Conservation (phyloP, 2,888 invertebrate genomes). For the Aleiodes leptofemur region DNA sequence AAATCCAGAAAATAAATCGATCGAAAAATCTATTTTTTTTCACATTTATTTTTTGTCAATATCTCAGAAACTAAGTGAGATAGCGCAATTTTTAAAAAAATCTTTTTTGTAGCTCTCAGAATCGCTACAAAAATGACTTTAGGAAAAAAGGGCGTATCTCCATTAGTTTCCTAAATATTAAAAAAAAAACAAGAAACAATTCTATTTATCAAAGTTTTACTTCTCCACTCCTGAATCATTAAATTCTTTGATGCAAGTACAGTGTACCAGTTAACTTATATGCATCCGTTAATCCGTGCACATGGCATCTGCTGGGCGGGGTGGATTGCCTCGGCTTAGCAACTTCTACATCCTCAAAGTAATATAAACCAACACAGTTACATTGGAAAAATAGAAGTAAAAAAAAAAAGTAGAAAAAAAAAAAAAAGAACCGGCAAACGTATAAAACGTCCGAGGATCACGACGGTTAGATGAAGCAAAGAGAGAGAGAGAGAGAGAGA, state of each 20-base stretch:
- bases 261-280: neutral
- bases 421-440: neutral
- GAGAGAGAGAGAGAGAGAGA: slow-evolving; percentile 45
- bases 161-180: too few species aligned
- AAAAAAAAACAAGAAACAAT: neutral
- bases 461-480: slow-evolving; percentile 43
- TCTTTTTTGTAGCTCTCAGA: too few species aligned
- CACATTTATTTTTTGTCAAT: too few species aligned
- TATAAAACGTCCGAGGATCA: slow-evolving; percentile 22
- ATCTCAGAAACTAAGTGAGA: too few species aligned
- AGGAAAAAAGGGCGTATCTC: too few species aligned
- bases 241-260: neutral
- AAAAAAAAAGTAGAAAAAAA: neutral
- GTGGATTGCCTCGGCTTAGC: slow-evolving; percentile 55
- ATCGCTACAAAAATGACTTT: too few species aligned
- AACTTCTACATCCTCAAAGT: slow-evolving; percentile 38
- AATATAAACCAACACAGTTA: slow-evolving; percentile 13
- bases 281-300: slow-evolving; percentile 52
- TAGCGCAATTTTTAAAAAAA: too few species aligned
- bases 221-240: too few species aligned
- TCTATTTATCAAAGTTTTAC: too few species aligned
- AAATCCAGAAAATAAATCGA: too few species aligned
- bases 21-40: too few species aligned
- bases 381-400: neutral
- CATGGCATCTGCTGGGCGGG: slow-evolving; percentile 58